Evolutionary conservation across 2,797 vertebrate genomes (phyloP).

Genomic region (Catharus ustulatus): DNA sequence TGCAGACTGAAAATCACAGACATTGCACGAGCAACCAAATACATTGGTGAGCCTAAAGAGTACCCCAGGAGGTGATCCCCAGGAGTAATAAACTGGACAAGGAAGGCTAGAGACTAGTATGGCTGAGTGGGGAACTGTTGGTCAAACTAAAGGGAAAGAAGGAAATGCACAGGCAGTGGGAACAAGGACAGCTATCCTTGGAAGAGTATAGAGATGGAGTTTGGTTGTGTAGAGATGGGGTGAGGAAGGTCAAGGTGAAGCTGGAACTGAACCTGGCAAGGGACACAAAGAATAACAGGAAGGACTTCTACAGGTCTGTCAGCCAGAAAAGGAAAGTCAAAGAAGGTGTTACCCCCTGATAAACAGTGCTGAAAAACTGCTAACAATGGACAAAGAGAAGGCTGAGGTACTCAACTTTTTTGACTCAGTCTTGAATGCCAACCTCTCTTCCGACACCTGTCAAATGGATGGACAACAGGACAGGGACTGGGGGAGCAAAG

Average conservation of each 20-base stretch:
- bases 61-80: background rate
- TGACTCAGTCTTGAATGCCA: background rate
- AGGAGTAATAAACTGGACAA: background rate
- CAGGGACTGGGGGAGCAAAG: background rate
- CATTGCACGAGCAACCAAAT: background rate
- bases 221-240: background rate
- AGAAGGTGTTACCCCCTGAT: background rate
- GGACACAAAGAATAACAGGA: background rate
- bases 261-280: background rate
- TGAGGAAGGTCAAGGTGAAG: background rate
- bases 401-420: background rate
- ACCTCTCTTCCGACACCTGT: background rate
- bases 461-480: background rate
- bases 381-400: background rate
- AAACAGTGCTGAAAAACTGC: background rate
- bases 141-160: background rate
- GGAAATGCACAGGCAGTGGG: background rate
- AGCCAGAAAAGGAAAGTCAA: background rate
- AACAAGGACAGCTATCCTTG: background rate
- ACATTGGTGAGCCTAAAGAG: background rate
- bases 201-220: background rate
- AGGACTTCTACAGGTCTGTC: background rate
- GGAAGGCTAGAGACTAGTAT: background rate
- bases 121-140: background rate
- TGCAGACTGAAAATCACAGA: background rate